A percentile compares a stretch with the other conserved stretches of the same genome.
phyloP scores from a whole-genome alignment of 2,113 vertebrate genomes.

The Columba livia region DNA sequence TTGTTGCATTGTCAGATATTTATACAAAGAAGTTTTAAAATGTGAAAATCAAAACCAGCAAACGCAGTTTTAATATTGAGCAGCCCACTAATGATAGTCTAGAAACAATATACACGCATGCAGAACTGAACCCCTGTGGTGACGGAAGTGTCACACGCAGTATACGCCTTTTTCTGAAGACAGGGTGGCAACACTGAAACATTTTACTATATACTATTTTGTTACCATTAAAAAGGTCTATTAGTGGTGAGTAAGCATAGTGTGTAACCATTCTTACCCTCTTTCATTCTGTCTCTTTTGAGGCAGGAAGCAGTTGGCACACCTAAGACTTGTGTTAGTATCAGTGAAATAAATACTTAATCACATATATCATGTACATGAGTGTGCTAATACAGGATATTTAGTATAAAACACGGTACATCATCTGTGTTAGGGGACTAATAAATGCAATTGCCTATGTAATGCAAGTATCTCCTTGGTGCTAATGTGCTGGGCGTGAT shows the following conservation, averaged over 20 bases:
- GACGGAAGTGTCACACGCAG: accelerated
- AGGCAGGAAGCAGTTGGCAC: not conserved
- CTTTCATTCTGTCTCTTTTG: not conserved
- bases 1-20: not conserved
- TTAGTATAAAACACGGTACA: not conserved
- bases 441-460: not conserved
- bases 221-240: not conserved
- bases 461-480: too few species aligned
- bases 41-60: not conserved
- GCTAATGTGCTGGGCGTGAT: accelerated
- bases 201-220: not conserved
- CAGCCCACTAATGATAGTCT: not conserved
- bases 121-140: accelerated
- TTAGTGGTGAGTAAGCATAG: not conserved
- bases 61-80: not conserved
- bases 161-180: accelerated
- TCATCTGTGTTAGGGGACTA: not conserved
- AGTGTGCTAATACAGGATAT: too few species aligned
- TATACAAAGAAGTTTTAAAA: not conserved
- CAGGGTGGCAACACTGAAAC: not conserved
- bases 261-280: not conserved
- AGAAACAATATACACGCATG: accelerated
- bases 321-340: not conserved
- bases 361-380: accelerated
- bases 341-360: not conserved